A percentile compares a stretch with the other conserved stretches of the same genome.
These are phyloP conservation scores for Dioctria rufipes DNA, from an alignment of 2,888 invertebrate genomes.

Conservation along the genomic window DNA sequence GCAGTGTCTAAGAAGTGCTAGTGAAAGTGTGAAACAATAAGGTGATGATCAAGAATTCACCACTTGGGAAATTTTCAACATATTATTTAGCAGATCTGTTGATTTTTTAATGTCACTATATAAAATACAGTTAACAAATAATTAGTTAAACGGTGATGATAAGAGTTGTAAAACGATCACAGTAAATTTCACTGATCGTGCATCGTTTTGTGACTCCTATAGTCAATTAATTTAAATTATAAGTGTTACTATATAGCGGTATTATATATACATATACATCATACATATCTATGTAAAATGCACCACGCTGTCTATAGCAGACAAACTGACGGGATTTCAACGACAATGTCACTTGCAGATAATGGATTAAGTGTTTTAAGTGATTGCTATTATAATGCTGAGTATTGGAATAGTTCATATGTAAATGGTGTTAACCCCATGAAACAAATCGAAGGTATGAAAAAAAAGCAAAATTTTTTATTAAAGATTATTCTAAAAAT, in stretches of 20 bases:
- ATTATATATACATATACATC: not conserved
- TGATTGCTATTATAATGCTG: conserved; percentile 69
- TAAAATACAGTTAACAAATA: conserved; percentile 18
- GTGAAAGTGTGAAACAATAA: conserved; percentile 65
- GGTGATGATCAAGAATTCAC: conserved; percentile 59
- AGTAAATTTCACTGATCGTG: conserved; percentile 21
- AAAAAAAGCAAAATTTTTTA: no score
- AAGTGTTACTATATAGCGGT: not conserved
- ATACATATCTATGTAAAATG: conserved; percentile 58
- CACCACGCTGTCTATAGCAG: conserved; percentile 64
- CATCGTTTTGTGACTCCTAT: conserved; percentile 20
- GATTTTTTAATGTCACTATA: conserved; percentile 34
- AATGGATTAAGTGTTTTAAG: conserved; percentile 66
- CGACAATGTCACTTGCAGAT: conserved; percentile 68
- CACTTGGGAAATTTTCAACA: conserved; percentile 47
- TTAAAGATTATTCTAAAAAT: no score
- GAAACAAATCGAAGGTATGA: conserved; percentile 84
- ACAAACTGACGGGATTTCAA: conserved; percentile 67
- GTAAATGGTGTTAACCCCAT: conserved; percentile 75
- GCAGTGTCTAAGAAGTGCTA: conserved; percentile 63
- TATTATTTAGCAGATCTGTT: conserved; percentile 39
- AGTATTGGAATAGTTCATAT: conserved; percentile 70
- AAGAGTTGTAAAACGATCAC: conserved; percentile 20
- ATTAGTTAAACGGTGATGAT: conserved; percentile 25
- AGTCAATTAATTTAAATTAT: not conserved